Evolutionary conservation across 2,113 vertebrate species (phyloP).

Genomic region (Pampusana beccarii): DNA sequence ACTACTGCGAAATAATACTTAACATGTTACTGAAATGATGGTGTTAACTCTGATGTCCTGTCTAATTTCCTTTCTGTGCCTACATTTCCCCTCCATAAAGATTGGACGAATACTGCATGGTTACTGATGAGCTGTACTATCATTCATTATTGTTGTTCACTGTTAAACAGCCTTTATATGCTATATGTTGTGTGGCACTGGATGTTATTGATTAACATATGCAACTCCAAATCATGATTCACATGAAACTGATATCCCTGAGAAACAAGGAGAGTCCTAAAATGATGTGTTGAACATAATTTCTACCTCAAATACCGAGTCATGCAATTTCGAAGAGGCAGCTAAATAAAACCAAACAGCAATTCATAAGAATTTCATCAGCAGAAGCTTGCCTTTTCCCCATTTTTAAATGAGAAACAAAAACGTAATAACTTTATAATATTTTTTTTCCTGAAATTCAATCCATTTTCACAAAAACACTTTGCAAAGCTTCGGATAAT

Average conservation of each 20-base stretch:
- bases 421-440: not conserved
- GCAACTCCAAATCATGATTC: not conserved
- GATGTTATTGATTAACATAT: not conserved
- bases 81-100: not conserved
- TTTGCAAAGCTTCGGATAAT: not conserved
- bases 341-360: not conserved
- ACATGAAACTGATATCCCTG: not conserved
- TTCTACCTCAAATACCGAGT: not conserved
- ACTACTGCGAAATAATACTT: not conserved
- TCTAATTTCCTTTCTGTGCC: slow-evolving; percentile 22
- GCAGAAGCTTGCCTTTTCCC: not conserved
- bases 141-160: not conserved
- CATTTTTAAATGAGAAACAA: not conserved
- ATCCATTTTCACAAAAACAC: not conserved
- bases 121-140: not conserved
- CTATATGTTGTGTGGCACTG: not conserved
- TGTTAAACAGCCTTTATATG: not conserved
- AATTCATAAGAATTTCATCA: not conserved
- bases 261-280: not conserved
- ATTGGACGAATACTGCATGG: not conserved
- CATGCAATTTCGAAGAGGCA: not conserved
- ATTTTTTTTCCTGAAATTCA: not conserved
- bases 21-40: not conserved
- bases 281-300: not conserved
- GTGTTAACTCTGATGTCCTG: not conserved